Percentiles rank a stretch among this genome's conserved stretches.
phyloP scores from a whole-genome alignment of 37 sponge, comb jelly and placozoan species.

The Oopsacas minuta region DNA sequence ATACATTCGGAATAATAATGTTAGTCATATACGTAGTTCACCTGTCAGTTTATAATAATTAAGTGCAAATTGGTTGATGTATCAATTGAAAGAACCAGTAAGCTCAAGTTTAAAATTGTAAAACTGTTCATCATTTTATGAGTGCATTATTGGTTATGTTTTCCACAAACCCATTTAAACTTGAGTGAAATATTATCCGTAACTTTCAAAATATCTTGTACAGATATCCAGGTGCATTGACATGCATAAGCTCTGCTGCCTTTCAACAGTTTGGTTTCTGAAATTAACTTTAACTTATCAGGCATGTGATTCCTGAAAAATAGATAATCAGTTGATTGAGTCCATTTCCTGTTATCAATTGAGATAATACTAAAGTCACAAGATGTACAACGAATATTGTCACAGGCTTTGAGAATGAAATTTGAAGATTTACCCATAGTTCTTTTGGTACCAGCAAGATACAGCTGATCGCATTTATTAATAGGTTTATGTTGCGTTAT shows the following conservation, averaged over 20 bases:
- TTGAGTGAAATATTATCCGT: not conserved
- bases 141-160: too few species aligned
- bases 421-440: not conserved
- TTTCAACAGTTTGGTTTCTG: not conserved
- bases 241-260: not conserved
- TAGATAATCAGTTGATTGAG: not conserved
- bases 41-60: too few species aligned
- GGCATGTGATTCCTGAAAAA: conserved; percentile 16
- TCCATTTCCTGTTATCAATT: not conserved
- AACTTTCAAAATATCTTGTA: not conserved
- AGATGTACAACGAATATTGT: not conserved
- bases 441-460: not conserved
- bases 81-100: too few species aligned
- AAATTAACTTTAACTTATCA: not conserved
- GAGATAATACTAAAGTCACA: not conserved
- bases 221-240: not conserved
- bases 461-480: not conserved
- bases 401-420: not conserved
- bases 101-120: too few species aligned
- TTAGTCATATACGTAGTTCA: too few species aligned
- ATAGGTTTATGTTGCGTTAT: not conserved
- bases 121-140: too few species aligned
- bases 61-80: too few species aligned
- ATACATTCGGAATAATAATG: too few species aligned
- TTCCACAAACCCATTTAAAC: conserved; percentile 12